These are phyloP conservation scores for Leucosticte australis DNA, from an alignment of 2,113 vertebrate genomes.

Conservation along the genomic window DNA sequence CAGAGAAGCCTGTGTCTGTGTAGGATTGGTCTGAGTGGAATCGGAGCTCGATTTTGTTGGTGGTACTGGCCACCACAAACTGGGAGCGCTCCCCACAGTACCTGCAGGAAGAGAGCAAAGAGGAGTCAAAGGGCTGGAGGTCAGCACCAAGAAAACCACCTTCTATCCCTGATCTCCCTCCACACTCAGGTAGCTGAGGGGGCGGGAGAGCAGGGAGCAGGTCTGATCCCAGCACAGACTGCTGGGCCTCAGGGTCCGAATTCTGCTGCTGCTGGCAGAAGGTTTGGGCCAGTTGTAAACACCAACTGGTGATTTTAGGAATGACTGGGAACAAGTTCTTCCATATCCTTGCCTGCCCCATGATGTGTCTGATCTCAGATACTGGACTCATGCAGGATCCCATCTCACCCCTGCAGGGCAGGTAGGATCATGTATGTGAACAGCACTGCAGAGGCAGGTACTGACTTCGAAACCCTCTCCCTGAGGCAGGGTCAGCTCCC, in stretches of 20 bases:
- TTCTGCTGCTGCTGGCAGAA: background rate
- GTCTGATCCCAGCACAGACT: background rate
- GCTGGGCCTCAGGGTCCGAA: background rate
- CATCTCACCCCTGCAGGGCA: background rate
- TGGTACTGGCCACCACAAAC: constrained; percentile 72
- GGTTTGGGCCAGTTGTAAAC: background rate
- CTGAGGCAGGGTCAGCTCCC: background rate
- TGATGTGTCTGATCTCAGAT: background rate
- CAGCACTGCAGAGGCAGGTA: background rate
- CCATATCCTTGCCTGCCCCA: background rate
- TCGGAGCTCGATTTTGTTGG: constrained; percentile 73
- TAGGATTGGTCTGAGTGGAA: constrained; percentile 84
- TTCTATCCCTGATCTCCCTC: background rate
- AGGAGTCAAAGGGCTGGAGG: rapidly evolving
- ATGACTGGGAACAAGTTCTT: background rate
- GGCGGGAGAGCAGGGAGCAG: background rate
- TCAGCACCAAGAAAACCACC: background rate
- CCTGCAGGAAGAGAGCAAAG: constrained; percentile 53
- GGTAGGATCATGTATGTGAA: background rate
- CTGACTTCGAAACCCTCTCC: background rate
- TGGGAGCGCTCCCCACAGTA: constrained; percentile 77
- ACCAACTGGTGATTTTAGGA: background rate
- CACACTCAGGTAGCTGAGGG: background rate
- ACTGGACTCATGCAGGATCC: background rate
- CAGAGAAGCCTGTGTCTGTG: constrained; percentile 86